phyloP scores from a whole-genome alignment of 2,113 vertebrate species.

The Tupaia chinensis region DNA sequence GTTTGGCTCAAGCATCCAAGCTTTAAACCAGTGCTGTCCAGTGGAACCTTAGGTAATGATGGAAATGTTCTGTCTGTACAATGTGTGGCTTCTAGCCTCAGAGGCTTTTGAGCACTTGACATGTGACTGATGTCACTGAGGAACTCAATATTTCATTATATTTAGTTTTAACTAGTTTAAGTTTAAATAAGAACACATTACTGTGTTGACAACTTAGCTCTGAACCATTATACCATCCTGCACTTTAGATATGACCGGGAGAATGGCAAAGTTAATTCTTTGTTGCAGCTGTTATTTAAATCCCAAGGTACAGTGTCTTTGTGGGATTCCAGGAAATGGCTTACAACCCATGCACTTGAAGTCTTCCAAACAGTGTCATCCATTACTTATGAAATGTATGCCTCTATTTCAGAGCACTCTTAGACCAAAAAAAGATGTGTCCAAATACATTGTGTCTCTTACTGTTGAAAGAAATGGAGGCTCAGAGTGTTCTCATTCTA shows the following conservation, averaged over 20 bases:
- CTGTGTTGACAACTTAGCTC: not conserved
- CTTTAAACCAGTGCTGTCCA: not conserved
- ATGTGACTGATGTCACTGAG: not conserved
- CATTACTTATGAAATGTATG: conserved; percentile 60
- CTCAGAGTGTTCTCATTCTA: conserved; percentile 7
- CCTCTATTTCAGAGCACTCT: conserved; percentile 69
- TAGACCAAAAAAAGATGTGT: conserved; percentile 70
- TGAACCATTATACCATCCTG: not conserved
- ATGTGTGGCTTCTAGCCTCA: not conserved
- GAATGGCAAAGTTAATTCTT: not conserved
- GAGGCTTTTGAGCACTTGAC: not conserved
- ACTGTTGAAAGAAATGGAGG: conserved; percentile 3
- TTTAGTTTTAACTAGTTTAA: not conserved
- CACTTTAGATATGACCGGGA: not conserved
- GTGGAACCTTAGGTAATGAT: not conserved
- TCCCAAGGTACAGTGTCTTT: not conserved
- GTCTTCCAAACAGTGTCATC: not conserved
- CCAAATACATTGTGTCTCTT: not conserved
- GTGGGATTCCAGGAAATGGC: not conserved
- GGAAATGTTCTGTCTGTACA: too few species aligned
- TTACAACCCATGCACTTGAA: not conserved
- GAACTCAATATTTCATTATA: not conserved
- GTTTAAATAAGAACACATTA: not conserved
- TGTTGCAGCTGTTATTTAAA: not conserved
- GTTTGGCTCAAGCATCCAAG: not conserved